Percentiles rank a stretch among this genome's conserved stretches.
These are phyloP conservation scores for Icerya purchasi DNA, from an alignment of 2,888 invertebrate species.

Conservation along the genomic window DNA sequence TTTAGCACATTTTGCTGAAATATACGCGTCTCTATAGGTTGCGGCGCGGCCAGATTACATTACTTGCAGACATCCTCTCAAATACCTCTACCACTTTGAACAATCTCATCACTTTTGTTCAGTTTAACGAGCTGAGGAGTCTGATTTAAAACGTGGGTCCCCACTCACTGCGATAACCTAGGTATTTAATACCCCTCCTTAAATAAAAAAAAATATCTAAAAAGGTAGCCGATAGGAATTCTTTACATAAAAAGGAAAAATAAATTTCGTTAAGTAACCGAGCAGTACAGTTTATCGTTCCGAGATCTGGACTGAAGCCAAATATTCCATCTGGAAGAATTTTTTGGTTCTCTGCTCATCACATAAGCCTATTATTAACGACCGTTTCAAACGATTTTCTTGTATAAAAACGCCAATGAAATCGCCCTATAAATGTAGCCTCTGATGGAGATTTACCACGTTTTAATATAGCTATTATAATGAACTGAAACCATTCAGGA, in stretches of 20 bases:
- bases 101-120: too few relatives aligned
- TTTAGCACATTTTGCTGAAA: too few relatives aligned
- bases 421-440: neutral
- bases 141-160: too few relatives aligned
- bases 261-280: neutral
- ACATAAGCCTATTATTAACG: neutral
- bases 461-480: neutral
- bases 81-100: too few relatives aligned
- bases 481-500: neutral
- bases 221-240: neutral
- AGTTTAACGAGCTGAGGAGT: too few relatives aligned
- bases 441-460: neutral
- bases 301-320: neutral
- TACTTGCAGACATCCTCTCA: too few relatives aligned
- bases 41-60: too few relatives aligned
- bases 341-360: neutral
- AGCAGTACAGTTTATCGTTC: neutral
- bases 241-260: neutral
- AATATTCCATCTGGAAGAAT: neutral
- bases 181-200: too few relatives aligned
- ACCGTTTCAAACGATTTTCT: neutral
- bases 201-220: too few relatives aligned
- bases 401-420: neutral
- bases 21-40: too few relatives aligned
- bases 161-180: too few relatives aligned